Percentiles rank a stretch among this genome's conserved stretches.
Conservation (phyloP, 1,140 invertebrate species). For the Bombus superbus region DNA sequence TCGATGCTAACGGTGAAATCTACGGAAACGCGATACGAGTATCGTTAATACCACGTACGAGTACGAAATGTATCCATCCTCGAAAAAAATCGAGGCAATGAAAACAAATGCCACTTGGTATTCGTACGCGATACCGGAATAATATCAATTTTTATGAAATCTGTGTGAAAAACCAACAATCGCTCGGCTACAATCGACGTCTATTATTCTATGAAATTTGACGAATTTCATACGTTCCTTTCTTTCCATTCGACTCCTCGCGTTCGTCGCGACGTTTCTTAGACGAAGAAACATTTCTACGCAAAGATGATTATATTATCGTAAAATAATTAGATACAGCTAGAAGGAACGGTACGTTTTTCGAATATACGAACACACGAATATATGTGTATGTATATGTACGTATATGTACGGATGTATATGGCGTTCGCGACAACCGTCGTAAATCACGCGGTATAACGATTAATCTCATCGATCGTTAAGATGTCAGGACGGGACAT, state of each 20-base stretch:
- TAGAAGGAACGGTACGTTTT: background rate
- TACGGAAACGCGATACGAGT: slow-evolving; percentile 26
- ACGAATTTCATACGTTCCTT: background rate
- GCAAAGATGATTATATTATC: no score
- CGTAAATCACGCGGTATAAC: background rate
- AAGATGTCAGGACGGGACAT: no score
- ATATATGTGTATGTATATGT: background rate
- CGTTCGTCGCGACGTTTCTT: no score
- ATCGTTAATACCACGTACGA: background rate
- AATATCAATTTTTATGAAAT: background rate
- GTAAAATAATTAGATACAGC: background rate
- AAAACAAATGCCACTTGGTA: background rate
- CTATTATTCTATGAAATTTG: background rate
- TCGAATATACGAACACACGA: background rate
- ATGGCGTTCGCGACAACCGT: background rate
- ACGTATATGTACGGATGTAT: no score
- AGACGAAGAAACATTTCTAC: no score
- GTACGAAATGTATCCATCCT: background rate
- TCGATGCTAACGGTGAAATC: slow-evolving; percentile 25
- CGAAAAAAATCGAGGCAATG: background rate
- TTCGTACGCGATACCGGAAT: background rate
- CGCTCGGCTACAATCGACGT: background rate
- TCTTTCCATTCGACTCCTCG: background rate
- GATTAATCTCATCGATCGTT: background rate
- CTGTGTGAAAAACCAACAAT: background rate